Conservation (phyloP, 2,113 vertebrate species). For the Thalassarche chlororhynchos region DNA sequence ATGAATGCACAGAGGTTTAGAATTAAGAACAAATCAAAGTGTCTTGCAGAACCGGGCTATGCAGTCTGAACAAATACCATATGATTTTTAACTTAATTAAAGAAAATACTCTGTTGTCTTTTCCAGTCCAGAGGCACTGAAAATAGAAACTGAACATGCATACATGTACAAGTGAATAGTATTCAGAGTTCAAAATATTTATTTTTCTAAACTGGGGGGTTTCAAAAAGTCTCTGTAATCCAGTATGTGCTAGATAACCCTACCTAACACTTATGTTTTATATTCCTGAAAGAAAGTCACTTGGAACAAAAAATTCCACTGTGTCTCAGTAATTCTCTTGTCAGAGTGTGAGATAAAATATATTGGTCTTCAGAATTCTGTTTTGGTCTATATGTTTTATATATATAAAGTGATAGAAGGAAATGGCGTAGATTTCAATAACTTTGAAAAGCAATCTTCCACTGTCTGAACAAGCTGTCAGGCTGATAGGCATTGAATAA, state of each 20-base stretch:
- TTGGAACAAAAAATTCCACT: conserved; percentile 22
- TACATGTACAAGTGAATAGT: background rate
- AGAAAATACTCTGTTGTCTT: background rate
- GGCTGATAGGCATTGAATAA: conserved; percentile 27
- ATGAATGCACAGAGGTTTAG: background rate
- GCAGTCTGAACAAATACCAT: background rate
- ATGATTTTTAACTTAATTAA: background rate
- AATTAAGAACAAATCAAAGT: background rate
- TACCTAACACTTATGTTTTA: background rate
- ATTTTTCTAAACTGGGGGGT: background rate
- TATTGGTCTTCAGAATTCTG: background rate
- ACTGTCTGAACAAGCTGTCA: conserved; percentile 16
- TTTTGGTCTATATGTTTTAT: conserved; percentile 32
- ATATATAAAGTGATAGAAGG: conserved; percentile 5
- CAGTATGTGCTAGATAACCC: background rate
- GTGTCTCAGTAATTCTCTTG: conserved; percentile 4
- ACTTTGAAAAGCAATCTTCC: conserved; percentile 43
- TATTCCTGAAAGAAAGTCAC: background rate
- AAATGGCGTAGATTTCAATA: conserved; percentile 32
- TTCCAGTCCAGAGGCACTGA: background rate
- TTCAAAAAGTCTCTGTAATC: background rate
- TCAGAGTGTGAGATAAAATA: conserved; percentile 4
- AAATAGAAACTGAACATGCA: background rate
- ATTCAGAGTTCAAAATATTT: background rate
- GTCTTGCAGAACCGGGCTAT: background rate